A percentile compares a stretch with the other conserved stretches of the same genome.
These are phyloP conservation scores for Paracanthobrama guichenoti DNA, from an alignment of 2,113 vertebrate species.

Conservation along the genomic window DNA sequence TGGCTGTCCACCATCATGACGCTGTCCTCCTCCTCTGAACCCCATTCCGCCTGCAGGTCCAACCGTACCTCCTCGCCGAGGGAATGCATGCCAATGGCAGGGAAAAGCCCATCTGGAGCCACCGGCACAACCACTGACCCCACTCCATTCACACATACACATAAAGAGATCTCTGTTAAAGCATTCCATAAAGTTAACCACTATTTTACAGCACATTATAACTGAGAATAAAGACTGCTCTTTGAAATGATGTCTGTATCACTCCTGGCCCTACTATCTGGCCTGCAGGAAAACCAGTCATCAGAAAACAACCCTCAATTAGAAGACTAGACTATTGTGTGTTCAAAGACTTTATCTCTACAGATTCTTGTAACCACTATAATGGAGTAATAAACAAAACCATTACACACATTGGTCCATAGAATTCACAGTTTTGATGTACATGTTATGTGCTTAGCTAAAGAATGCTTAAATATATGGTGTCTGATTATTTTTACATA, in stretches of 20 bases:
- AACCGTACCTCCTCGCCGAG: slow-evolving; percentile 90
- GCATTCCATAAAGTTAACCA: slow-evolving; percentile 11
- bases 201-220: slow-evolving; percentile 33
- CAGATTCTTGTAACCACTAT: slow-evolving; percentile 23
- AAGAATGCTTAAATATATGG: not conserved
- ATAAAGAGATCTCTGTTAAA: slow-evolving; percentile 23
- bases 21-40: slow-evolving; percentile 82
- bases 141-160: slow-evolving; percentile 53
- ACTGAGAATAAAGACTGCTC: slow-evolving; percentile 13
- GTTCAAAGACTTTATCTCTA: slow-evolving; percentile 11
- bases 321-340: slow-evolving; percentile 28
- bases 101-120: slow-evolving; percentile 85
- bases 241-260: slow-evolving; percentile 33
- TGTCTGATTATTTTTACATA: not conserved
- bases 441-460: not conserved
- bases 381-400: slow-evolving; percentile 26
- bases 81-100: slow-evolving; percentile 90
- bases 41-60: slow-evolving; percentile 84
- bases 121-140: slow-evolving; percentile 81
- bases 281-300: slow-evolving; percentile 17
- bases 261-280: slow-evolving; percentile 10
- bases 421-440: not conserved
- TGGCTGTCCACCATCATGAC: slow-evolving; percentile 94
- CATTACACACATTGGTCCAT: not conserved
- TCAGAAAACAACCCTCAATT: slow-evolving; percentile 18